Base-by-base conservation (phyloP, 2,888 invertebrate genomes). In the Cerceris ruficornis region DNA sequence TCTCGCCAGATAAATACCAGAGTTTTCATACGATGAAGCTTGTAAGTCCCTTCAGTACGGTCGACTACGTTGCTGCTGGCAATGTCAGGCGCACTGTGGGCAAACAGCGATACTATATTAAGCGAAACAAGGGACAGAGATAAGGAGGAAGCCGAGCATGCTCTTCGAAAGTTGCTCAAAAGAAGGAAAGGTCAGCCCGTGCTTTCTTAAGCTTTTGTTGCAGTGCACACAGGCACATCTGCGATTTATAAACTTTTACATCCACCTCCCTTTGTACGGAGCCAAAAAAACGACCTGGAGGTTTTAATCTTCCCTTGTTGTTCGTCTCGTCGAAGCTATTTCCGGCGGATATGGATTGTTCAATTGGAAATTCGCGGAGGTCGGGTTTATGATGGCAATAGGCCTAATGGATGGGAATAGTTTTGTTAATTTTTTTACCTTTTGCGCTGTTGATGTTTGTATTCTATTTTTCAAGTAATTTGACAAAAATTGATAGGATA, bases 21-120 rank as follows among this genome's bases (percentile, higher is more conserved):
- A 59, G 65, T 59, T 66, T 59, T 52, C 50, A 1, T 54, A 50
- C 52, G 65, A 59, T 71, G 52, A 66, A 71, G 71, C 65, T 39
- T 66, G 71, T 43, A 46, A 13, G 11, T 62, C 65, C 71, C 59
- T 71, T 66, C 59, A 49, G 6, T 41, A 42, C 43, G 8, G 8
- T 7, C 9, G 9, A 13, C 13, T 39, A 41, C 15, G 46, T 43
- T 46, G 14, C 6, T 50, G n/a, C 59, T 28, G 28, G 69, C 65
- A 65, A 71, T 71, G 65, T 15, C 65, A 59, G 42, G 42, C 68
- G 41, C 15, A 15, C 17, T 42, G 60, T 39, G 72, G 60, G 60
- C 72, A 66, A 72, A 15, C 72, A 67, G 60, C 66, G 60, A 43
- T 15, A 49, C 66, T 72, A 60, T 66, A 67, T 72, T 61, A 67